phyloP scores from a whole-genome alignment of 2,888 invertebrate genomes.

The Drosophila antonietae region DNA sequence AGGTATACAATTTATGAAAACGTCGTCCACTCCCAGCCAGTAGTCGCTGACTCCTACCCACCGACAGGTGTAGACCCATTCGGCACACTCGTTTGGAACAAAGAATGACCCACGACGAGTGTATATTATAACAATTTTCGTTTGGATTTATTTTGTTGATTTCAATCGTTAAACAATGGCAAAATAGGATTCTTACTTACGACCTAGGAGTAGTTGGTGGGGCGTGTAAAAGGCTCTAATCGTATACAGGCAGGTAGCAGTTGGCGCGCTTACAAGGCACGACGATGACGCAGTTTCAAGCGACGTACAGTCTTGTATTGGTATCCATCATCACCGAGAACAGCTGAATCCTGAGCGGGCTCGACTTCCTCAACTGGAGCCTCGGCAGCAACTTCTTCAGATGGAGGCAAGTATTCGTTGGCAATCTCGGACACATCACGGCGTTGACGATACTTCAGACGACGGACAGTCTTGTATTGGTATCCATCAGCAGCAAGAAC shows the following conservation, averaged over 20 bases:
- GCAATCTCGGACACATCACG: conserved; percentile 63
- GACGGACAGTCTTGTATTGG: conserved; percentile 68
- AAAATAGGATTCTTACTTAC: conserved; percentile 64
- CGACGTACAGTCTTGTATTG: conserved; percentile 69
- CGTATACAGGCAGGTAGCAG: conserved; percentile 58
- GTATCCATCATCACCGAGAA: conserved; percentile 55
- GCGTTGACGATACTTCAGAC: conserved; percentile 63
- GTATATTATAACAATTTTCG: conserved; percentile 72
- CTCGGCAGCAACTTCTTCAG: conserved; percentile 27
- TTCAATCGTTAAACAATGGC: conserved; percentile 77
- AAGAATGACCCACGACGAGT: conserved; percentile 41
- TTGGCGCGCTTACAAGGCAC: conserved; percentile 59
- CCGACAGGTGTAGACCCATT: conserved; percentile 41
- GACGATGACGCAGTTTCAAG: conserved; percentile 74
- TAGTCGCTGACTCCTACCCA: conserved; percentile 2
- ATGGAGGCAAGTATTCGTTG: conserved; percentile 49
- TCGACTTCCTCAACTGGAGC: conserved; percentile 31
- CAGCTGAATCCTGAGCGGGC: conserved; percentile 46
- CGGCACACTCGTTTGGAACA: conserved; percentile 36
- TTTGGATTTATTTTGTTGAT: conserved; percentile 75
- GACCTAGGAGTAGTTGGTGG: conserved; percentile 61
- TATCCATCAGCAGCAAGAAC: conserved; percentile 63
- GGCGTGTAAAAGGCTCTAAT: conserved; percentile 55
- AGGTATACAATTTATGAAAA: conserved; percentile 80
- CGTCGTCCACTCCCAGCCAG: conserved; percentile 47